Evolutionary conservation across 2,797 vertebrate genomes (phyloP).

Genomic region (Etheostoma nigrum): DNA sequence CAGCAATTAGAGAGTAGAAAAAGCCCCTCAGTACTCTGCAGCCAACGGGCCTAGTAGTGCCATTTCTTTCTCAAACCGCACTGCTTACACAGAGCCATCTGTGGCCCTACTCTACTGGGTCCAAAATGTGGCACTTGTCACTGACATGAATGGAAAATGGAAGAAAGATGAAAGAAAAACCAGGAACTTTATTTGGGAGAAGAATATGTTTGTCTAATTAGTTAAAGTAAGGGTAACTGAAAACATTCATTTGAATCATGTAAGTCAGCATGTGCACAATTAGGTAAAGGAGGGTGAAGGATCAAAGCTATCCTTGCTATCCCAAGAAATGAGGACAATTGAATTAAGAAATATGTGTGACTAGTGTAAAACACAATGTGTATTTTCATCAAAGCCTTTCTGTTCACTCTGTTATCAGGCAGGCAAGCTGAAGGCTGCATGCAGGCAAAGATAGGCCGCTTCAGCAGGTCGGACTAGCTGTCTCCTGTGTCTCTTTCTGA

Average conservation of each 20-base stretch:
- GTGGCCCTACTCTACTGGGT: conserved; percentile 68
- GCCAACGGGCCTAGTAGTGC: conserved; percentile 74
- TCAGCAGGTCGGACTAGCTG: conserved; percentile 71
- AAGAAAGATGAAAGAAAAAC: conserved; percentile 49
- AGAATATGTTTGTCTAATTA: background rate
- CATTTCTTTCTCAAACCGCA: conserved; percentile 77
- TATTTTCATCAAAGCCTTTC: conserved; percentile 25
- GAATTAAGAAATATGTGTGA: conserved; percentile 11
- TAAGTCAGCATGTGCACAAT: conserved; percentile 35
- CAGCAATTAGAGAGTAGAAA: conserved; percentile 82
- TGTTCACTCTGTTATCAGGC: conserved; percentile 9
- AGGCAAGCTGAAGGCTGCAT: conserved; percentile 28
- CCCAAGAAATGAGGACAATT: background rate
- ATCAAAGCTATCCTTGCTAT: conserved; percentile 17
- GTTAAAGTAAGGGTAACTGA: conserved; percentile 3
- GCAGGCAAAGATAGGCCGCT: conserved; percentile 60
- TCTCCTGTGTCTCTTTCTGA: conserved; percentile 72
- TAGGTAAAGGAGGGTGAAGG: conserved; percentile 5
- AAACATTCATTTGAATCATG: conserved; percentile 9
- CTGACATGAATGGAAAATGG: conserved; percentile 58
- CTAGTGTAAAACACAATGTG: background rate
- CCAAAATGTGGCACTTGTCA: conserved; percentile 71
- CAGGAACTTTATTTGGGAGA: background rate
- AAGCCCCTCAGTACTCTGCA: conserved; percentile 71
- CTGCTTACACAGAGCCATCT: conserved; percentile 77